Percentiles rank a stretch among this genome's conserved stretches.
Conservation (phyloP, 2,888 invertebrate genomes). For the Drosophila limbata region DNA sequence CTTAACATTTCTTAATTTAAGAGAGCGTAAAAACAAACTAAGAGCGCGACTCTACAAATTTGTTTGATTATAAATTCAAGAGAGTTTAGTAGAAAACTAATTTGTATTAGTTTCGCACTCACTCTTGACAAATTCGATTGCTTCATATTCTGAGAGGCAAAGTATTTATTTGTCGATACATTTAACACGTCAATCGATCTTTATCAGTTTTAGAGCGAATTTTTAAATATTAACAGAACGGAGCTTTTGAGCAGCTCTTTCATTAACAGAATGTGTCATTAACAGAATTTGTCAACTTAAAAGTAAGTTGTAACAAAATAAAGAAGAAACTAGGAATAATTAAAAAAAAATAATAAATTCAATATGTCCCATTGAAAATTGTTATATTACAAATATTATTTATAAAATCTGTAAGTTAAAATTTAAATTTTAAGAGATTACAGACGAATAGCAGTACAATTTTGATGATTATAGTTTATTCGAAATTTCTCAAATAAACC, state of each 20-base stretch:
- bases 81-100: slow-evolving; percentile 9
- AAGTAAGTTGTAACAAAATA: no score
- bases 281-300: not conserved
- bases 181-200: slow-evolving; percentile 8
- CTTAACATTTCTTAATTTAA: slow-evolving; percentile 19
- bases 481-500: no score
- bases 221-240: not conserved
- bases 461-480: no score
- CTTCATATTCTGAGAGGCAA: not conserved
- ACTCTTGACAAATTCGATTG: slow-evolving; percentile 8
- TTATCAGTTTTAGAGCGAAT: not conserved
- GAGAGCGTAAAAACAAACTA: slow-evolving; percentile 17
- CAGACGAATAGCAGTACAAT: no score
- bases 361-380: no score
- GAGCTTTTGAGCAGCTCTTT: not conserved
- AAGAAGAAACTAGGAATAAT: not conserved
- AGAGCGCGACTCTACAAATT: slow-evolving; percentile 15
- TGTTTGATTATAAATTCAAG: slow-evolving; percentile 24
- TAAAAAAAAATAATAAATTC: not conserved
- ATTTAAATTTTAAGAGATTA: no score
- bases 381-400: no score
- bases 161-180: not conserved
- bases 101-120: slow-evolving; percentile 9
- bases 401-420: no score
- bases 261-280: not conserved